Evolutionary conservation across 2,113 vertebrate species (phyloP).

Genomic region (Fregata magnificens): DNA sequence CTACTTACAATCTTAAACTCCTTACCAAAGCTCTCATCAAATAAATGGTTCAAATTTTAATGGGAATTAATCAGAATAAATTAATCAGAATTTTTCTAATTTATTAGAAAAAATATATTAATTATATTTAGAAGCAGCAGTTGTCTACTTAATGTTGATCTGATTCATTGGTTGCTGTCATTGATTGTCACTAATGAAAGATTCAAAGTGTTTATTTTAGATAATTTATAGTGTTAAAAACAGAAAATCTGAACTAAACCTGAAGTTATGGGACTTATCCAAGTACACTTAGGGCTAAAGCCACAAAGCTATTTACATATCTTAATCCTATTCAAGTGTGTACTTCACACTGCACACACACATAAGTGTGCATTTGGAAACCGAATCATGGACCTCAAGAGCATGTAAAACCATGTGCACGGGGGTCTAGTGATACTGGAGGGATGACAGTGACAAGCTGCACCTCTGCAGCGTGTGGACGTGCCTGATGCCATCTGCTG

Average conservation of each 20-base stretch:
- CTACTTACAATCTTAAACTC: background rate
- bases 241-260: background rate
- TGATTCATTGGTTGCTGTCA: background rate
- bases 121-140: background rate
- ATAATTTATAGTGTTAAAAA: background rate
- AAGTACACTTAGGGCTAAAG: background rate
- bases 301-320: background rate
- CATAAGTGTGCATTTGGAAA: background rate
- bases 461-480: background rate
- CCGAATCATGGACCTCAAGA: background rate
- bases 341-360: background rate
- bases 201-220: background rate
- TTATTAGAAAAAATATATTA: background rate
- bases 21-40: background rate
- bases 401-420: background rate
- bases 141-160: background rate
- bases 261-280: background rate
- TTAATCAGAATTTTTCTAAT: background rate
- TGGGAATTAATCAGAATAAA: background rate
- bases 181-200: background rate
- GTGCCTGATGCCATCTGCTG: background rate
- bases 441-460: background rate
- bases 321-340: background rate
- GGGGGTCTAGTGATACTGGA: background rate
- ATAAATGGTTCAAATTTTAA: background rate